Conservation (phyloP, 1,140 invertebrate species). For the Grapholita molesta region DNA sequence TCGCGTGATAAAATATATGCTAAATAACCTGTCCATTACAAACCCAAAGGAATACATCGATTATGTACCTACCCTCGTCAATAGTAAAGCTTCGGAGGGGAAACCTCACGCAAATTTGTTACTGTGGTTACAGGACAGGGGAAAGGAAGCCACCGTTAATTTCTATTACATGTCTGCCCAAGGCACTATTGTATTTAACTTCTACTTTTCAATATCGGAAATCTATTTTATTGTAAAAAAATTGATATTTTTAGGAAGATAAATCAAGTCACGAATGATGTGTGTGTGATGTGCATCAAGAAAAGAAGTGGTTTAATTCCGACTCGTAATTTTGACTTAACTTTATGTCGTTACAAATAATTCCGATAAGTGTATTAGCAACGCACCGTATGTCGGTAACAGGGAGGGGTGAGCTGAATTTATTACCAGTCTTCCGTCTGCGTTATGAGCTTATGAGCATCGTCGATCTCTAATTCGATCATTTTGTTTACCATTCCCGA, state of each 20-base stretch:
- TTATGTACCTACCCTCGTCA: constrained; percentile 33
- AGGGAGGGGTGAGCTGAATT: constrained; percentile 46
- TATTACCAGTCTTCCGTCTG: constrained; percentile 49
- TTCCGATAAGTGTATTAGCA: constrained; percentile 39
- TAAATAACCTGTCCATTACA: constrained; percentile 4
- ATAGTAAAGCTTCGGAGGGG: constrained; percentile 29
- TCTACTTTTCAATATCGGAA: background rate
- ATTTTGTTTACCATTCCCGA: constrained; percentile 34
- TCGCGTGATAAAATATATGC: constrained; percentile 13
- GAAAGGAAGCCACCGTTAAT: constrained; percentile 14
- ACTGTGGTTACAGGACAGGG: constrained; percentile 32
- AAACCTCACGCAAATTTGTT: constrained; percentile 34
- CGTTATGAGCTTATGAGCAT: constrained; percentile 51
- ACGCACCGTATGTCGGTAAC: constrained; percentile 51
- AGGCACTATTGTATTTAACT: background rate
- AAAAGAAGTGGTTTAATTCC: background rate
- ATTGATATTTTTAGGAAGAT: background rate
- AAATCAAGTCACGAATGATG: background rate
- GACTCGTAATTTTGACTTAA: background rate
- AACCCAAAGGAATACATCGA: constrained; percentile 13
- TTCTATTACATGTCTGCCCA: background rate
- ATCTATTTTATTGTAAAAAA: background rate
- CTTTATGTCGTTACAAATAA: constrained; percentile 19
- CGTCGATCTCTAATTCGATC: constrained; percentile 51
- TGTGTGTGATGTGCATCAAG: no score